These are phyloP conservation scores for Istiophorus platypterus DNA, from an alignment of 2,113 vertebrate species.

Conservation along the genomic window DNA sequence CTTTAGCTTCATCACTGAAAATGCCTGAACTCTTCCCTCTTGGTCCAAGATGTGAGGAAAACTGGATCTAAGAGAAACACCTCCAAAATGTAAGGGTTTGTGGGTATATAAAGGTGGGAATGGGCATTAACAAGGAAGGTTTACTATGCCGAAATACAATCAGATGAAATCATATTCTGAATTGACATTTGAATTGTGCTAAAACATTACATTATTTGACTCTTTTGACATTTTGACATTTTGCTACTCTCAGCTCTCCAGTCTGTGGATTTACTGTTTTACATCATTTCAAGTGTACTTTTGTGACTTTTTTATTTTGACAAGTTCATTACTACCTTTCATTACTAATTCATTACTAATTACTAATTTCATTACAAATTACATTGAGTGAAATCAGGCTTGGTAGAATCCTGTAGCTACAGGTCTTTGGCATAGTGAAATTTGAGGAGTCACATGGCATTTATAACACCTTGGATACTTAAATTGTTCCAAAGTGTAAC, in stretches of 20 bases:
- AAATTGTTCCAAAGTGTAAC: conserved; percentile 73
- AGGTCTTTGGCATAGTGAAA: too few species aligned
- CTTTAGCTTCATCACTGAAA: not conserved
- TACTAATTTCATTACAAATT: too few species aligned
- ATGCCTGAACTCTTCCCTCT: not conserved
- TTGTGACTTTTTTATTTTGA: too few species aligned
- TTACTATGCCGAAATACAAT: not conserved
- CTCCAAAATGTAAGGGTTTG: not conserved
- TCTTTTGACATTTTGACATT: not conserved
- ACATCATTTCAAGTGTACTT: not conserved
- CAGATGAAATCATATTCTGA: not conserved
- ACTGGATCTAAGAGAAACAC: not conserved
- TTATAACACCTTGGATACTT: conserved; percentile 85
- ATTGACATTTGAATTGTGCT: not conserved
- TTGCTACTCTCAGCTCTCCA: not conserved
- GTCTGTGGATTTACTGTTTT: too few species aligned
- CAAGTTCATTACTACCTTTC: too few species aligned
- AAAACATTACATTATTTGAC: too few species aligned
- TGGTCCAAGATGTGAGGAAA: not conserved
- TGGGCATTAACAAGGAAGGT: not conserved
- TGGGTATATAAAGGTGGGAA: not conserved
- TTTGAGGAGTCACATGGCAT: conserved; percentile 88
- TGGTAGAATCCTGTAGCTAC: too few species aligned
- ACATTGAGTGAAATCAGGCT: too few species aligned
- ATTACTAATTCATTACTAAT: too few species aligned